Evolutionary conservation across 2,888 invertebrate genomes (phyloP), one percentile per base, ranked within the genome.

Genomic region (Pediacus dermestoides): DNA sequence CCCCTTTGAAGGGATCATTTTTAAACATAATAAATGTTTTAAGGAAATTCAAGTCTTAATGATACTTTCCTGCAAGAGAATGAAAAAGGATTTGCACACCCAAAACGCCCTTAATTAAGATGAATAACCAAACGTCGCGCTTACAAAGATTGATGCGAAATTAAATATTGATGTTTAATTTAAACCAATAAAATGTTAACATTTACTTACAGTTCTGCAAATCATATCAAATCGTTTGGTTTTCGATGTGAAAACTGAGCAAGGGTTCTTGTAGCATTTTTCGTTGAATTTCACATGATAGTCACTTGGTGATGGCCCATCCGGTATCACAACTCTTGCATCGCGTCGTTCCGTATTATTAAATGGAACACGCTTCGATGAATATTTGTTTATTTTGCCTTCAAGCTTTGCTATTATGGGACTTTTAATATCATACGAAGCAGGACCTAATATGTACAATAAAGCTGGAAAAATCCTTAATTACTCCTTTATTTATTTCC

Each of bases 231-330:
- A 57, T 18, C 59, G 37, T 1, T 16, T 10, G 1, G 51, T 43
- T 34, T 38, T 46, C 1, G 59, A 57, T 35, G 42, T 53, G 25
- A 59, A 57, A 27, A 50, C 40, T 15, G 46, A 48, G 2, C 53
- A 40, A 2, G 21, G 13, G 10, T 42, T 32, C 23, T 34, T 44
- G 37, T 16, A 44, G 13, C 18, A 41, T 12, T 30, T 51, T 28
- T 23, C 27, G 16, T 34, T 27, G 1, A 11, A 4, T 2, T 37
- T 16, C 2, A 55, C 33, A 2, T 44, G 42, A 36, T 63, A 63
- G 16, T 52, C 47, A 4, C 50, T 52, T 1, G 62, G 56, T 14
- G 57, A 54, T 3, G 62, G 60, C 1, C 43, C 44, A 23, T 60
- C 60, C 7, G 39, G 34, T 1, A 37, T 28, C 1, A 52, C 40